These are phyloP conservation scores for Lagodon rhomboides DNA, from an alignment of 2,797 vertebrate genomes.

Conservation along the genomic window DNA sequence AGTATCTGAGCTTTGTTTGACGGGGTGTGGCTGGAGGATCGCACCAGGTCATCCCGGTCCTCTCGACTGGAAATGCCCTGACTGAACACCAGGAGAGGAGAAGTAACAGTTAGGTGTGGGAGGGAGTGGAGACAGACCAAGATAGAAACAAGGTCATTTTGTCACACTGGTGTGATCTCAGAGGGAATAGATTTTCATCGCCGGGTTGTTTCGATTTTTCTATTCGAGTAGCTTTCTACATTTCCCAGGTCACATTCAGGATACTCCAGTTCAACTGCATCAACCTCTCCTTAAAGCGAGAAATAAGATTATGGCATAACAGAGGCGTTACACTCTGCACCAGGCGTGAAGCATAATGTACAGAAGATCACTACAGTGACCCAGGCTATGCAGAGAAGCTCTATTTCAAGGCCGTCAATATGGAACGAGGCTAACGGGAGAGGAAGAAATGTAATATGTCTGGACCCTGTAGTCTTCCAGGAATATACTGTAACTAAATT, in stretches of 20 bases:
- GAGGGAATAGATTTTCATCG: not conserved
- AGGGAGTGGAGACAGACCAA: slow-evolving; percentile 7
- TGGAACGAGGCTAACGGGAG: slow-evolving; percentile 17
- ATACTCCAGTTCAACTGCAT: not conserved
- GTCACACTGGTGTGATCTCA: slow-evolving; percentile 27
- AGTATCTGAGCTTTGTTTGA: slow-evolving; percentile 90
- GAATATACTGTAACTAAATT: slow-evolving; percentile 55
- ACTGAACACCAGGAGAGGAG: slow-evolving; percentile 73
- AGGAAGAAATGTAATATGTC: slow-evolving; percentile 54
- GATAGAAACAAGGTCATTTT: slow-evolving; percentile 28
- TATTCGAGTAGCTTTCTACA: not conserved
- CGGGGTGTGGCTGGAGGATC: slow-evolving; percentile 84
- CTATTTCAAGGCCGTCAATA: slow-evolving; percentile 57
- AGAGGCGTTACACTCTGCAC: slow-evolving; percentile 12
- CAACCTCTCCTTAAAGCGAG: slow-evolving; percentile 15
- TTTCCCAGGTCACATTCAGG: not conserved
- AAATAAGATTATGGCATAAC: slow-evolving; percentile 20
- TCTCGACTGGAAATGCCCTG: slow-evolving; percentile 83
- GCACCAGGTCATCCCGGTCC: slow-evolving; percentile 87
- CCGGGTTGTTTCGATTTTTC: not conserved
- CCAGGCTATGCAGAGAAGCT: slow-evolving; percentile 19
- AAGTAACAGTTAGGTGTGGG: slow-evolving; percentile 1
- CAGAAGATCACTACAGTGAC: slow-evolving; percentile 13
- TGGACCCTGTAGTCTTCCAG: slow-evolving; percentile 49
- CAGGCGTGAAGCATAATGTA: slow-evolving; percentile 24